A percentile compares a stretch with the other conserved stretches of the same genome.
These are phyloP conservation scores for Nibea coibor DNA, from an alignment of 2,113 vertebrate species.

Conservation along the genomic window DNA sequence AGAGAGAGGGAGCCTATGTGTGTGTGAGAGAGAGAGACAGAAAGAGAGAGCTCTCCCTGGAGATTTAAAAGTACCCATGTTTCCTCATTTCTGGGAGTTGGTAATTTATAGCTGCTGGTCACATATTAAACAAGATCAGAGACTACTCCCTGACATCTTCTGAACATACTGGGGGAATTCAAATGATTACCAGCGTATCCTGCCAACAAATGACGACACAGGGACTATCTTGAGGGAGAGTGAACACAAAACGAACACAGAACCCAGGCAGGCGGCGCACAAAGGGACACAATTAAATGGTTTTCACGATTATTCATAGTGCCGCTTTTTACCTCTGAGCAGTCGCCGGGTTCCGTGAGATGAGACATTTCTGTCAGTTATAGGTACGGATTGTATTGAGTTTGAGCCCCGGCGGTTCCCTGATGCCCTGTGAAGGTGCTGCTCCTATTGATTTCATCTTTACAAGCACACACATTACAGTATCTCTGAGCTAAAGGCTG, in stretches of 20 bases:
- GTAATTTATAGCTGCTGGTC: slow-evolving; percentile 85
- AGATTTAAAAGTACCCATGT: slow-evolving; percentile 79
- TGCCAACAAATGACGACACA: slow-evolving; percentile 81
- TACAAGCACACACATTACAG: slow-evolving; percentile 64
- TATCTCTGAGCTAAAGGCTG: slow-evolving; percentile 66
- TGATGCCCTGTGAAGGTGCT: slow-evolving; percentile 62
- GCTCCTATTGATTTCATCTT: slow-evolving; percentile 72
- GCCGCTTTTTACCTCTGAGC: slow-evolving; percentile 66
- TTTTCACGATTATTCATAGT: slow-evolving; percentile 74
- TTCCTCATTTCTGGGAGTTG: slow-evolving; percentile 81
- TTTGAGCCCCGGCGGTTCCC: slow-evolving; percentile 51
- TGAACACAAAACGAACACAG: slow-evolving; percentile 62
- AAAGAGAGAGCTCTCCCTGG: slow-evolving; percentile 65
- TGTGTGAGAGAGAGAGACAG: slow-evolving; percentile 14
- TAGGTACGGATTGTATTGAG: slow-evolving; percentile 56
- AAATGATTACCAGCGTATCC: slow-evolving; percentile 80
- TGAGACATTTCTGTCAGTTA: slow-evolving; percentile 70
- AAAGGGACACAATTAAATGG: slow-evolving; percentile 78
- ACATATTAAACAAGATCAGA: slow-evolving; percentile 85
- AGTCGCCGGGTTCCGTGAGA: slow-evolving; percentile 48
- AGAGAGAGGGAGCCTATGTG: slow-evolving; percentile 4
- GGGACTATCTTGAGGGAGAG: slow-evolving; percentile 73
- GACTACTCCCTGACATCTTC: slow-evolving; percentile 80
- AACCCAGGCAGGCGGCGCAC: slow-evolving; percentile 57
- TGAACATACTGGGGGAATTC: slow-evolving; percentile 82